Evolutionary conservation across 1,140 invertebrate genomes (phyloP).

Genomic region (Anastrepha ludens): DNA sequence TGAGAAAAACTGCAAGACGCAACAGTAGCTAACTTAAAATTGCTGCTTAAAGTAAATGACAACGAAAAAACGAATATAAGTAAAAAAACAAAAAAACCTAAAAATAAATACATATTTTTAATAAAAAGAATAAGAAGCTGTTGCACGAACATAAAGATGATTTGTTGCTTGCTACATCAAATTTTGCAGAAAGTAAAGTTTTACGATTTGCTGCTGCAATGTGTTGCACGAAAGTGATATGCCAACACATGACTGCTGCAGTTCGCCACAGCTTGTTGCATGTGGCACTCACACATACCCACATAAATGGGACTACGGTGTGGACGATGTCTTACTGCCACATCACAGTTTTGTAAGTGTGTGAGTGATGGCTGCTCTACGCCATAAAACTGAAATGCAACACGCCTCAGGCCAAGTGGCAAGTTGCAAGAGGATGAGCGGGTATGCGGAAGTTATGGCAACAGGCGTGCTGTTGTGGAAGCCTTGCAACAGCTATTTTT

Average conservation of each 20-base stretch:
- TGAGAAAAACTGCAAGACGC: not conserved
- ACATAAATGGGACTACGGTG: not conserved
- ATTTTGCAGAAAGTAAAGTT: slow-evolving; percentile 44
- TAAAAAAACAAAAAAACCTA: not conserved
- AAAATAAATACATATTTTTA: not conserved
- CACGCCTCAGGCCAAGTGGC: not conserved
- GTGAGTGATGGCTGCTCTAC: not conserved
- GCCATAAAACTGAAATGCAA: slow-evolving; percentile 12
- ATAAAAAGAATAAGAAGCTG: not conserved
- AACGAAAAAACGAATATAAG: not conserved
- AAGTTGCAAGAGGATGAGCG: slow-evolving; percentile 3
- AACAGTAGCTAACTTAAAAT: slow-evolving; percentile 17
- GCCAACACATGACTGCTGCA: not conserved
- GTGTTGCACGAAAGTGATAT: slow-evolving; percentile 44
- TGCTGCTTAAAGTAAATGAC: not conserved
- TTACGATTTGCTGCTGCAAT: slow-evolving; percentile 49
- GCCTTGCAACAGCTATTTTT: not conserved
- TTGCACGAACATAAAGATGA: slow-evolving; percentile 7
- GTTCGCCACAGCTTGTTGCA: slow-evolving; percentile 45
- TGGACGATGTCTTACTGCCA: not conserved
- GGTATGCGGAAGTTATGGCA: not conserved
- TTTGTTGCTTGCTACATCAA: slow-evolving; percentile 37
- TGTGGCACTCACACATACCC: not conserved
- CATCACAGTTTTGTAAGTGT: not conserved
- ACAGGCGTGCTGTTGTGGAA: not conserved